phyloP scores from a whole-genome alignment of 2,113 vertebrate species.

The Toxostoma redivivum region DNA sequence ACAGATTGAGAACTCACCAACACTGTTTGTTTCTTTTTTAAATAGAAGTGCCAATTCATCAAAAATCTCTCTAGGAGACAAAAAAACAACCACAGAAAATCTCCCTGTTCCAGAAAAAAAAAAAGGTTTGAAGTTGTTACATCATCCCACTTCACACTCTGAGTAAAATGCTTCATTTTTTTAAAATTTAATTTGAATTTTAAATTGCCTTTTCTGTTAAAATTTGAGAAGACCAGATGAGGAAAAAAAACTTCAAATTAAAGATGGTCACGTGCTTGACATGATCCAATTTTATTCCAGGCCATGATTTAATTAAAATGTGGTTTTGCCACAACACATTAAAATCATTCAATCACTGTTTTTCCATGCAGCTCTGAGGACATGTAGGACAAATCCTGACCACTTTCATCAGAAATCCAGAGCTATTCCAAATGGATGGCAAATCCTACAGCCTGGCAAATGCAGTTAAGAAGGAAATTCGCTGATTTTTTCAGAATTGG shows the following conservation, averaged over 20 bases:
- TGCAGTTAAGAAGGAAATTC: background rate
- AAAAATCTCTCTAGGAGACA: background rate
- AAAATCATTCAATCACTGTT: background rate
- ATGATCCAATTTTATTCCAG: background rate
- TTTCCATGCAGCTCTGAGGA: background rate
- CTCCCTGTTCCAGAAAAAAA: background rate
- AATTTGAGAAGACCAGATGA: background rate
- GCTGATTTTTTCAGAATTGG: background rate
- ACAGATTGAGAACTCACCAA: constrained; percentile 37
- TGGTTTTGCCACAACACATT: background rate
- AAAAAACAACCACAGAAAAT: background rate
- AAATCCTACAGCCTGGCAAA: background rate
- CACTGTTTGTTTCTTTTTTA: no score
- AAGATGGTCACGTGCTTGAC: background rate
- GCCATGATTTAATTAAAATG: background rate
- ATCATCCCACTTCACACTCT: background rate
- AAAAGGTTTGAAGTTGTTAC: background rate
- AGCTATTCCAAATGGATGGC: background rate
- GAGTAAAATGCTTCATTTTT: background rate
- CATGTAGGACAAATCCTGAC: background rate
- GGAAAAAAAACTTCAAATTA: background rate
- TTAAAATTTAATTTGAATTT: background rate
- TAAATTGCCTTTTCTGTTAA: background rate
- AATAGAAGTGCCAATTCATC: constrained; percentile 3
- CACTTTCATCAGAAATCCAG: background rate